Base-by-base conservation (phyloP, 2,113 vertebrate species). In the Argyrosomus japonicus region DNA sequence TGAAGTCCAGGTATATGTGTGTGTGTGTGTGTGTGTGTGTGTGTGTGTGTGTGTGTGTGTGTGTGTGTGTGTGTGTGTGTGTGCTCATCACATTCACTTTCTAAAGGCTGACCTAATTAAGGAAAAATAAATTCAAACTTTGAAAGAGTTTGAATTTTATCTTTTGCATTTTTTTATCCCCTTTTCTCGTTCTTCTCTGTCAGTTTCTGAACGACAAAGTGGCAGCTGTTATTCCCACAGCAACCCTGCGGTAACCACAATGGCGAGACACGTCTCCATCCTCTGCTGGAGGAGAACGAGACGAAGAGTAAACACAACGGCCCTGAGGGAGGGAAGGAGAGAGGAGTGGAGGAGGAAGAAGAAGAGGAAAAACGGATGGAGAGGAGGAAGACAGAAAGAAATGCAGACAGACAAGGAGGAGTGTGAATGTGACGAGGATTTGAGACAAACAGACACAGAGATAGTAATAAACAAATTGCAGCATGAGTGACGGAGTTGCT, bases 221-320 rank as follows among this genome's bases (percentile, higher is more conserved):
- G 91, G 87, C 91, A 92, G 90, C 86, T 90, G 89, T 83, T 87
- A 83, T 91, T 90, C 91, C 90, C 88, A 83, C 36, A 19, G 77
- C 81, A 75, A 61, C 68, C 79, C 68, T 3, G 6, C 36, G 21
- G 81, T 78, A 78, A 79, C 75, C 88, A 84, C 87, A 70, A 13
- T 47, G 82, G 86, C 89, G 83, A 74, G 89, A 83, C 23, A 88
- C 92, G 10, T 70, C 80, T 69, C 77, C 91, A 32, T 85, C 83
- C 88, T 92, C 88, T 70, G 40, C 76, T 91, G 85, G 92, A 94
- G 87, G 82, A 86, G 91, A 92, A 92, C 61, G 72, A 87, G 89
- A 85, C 58, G 50, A 32, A 25, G 54, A 82, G n/a, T 90, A 92
- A 94, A 93, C 88, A 93, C 65, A 45, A 2, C 23, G 6, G 83